phyloP scores from a whole-genome alignment of 2,113 vertebrate species.

The Peucedramus taeniatus region DNA sequence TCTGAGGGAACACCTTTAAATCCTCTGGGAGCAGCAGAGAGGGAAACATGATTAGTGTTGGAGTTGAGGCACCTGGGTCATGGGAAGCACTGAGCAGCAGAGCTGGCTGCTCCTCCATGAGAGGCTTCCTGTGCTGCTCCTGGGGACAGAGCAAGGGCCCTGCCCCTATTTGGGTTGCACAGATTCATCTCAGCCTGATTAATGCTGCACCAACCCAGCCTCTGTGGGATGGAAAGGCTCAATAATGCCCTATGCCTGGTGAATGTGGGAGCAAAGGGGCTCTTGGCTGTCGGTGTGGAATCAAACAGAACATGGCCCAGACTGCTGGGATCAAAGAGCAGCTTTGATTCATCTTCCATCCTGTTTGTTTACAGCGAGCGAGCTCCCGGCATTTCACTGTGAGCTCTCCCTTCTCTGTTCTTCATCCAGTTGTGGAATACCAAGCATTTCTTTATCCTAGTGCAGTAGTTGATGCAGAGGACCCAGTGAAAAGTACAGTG shows the following conservation, averaged over 20 bases:
- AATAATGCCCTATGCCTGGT: background rate
- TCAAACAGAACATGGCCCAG: accelerated
- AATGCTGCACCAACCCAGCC: background rate
- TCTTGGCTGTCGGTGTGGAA: accelerated
- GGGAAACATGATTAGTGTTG: background rate
- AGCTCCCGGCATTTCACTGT: background rate
- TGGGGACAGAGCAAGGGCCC: background rate
- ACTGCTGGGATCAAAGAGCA: background rate
- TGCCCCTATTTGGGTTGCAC: background rate
- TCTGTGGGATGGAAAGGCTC: background rate
- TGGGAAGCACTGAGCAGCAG: background rate
- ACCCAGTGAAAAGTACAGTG: background rate
- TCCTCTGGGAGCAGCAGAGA: background rate
- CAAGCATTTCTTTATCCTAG: background rate
- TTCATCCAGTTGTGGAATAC: background rate
- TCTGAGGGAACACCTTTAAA: slow-evolving; percentile 14
- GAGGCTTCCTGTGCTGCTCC: background rate
- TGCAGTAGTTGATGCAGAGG: background rate
- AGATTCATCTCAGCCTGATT: background rate
- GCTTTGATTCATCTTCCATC: background rate
- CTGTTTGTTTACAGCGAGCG: accelerated
- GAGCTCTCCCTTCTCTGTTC: background rate
- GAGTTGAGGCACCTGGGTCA: background rate
- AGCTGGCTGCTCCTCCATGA: background rate
- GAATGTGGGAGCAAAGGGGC: background rate